Percentiles rank a stretch among this genome's conserved stretches.
These are phyloP conservation scores for Spodoptera frugiperda DNA, from an alignment of 1,140 invertebrate species.

Conservation along the genomic window DNA sequence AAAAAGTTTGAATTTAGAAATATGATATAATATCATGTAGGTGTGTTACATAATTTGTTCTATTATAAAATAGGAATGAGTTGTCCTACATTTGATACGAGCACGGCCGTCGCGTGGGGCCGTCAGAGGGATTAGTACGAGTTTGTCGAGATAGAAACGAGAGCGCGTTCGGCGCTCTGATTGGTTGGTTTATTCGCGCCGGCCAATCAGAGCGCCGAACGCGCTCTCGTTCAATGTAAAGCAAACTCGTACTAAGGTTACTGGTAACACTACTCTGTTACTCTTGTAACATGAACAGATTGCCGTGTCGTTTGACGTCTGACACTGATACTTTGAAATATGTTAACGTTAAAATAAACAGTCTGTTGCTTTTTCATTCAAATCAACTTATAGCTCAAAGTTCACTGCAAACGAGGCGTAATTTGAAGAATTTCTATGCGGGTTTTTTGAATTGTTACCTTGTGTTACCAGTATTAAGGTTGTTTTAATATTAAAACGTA, in stretches of 20 bases:
- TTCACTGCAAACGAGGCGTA: neutral
- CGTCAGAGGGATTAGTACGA: too few relatives aligned
- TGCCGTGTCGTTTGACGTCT: neutral
- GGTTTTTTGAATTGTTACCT: neutral
- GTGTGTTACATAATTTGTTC: constrained; percentile 21
- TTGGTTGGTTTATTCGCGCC: too few relatives aligned
- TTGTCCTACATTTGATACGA: constrained; percentile 30
- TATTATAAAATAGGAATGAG: constrained; percentile 12
- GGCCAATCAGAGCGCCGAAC: too few relatives aligned
- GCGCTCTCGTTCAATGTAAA: too few relatives aligned
- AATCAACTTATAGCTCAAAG: neutral
- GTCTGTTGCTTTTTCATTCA: neutral
- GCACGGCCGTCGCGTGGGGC: constrained; percentile 20
- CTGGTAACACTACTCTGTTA: neutral
- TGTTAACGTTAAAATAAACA: neutral
- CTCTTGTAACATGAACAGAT: constrained; percentile 13
- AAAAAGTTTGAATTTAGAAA: neutral
- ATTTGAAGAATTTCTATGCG: neutral
- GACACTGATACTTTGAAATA: neutral
- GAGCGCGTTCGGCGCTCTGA: too few relatives aligned
- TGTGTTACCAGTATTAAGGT: neutral
- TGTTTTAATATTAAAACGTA: neutral
- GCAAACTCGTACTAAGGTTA: too few relatives aligned
- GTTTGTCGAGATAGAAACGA: too few relatives aligned
- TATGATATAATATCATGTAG: neutral